Conservation (phyloP, 2,888 invertebrate genomes). For the Aspidiotus rigidus region DNA sequence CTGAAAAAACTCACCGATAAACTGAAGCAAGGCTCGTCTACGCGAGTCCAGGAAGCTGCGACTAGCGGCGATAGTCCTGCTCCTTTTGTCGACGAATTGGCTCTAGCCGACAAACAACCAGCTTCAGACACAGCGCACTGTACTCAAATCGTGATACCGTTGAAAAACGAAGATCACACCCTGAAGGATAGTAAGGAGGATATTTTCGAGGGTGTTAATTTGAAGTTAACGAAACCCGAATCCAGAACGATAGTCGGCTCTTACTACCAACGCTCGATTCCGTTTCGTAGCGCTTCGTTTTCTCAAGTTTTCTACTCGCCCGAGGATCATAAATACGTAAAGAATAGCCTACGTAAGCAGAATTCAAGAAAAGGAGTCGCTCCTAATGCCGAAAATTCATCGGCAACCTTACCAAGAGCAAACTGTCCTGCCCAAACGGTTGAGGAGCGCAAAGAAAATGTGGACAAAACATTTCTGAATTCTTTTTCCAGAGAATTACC, state of each 20-base stretch:
- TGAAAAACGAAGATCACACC: constrained; percentile 36
- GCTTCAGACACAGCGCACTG: constrained; percentile 43
- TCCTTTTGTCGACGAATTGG: neutral
- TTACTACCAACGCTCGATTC: constrained; percentile 57
- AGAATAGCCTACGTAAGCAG: constrained; percentile 38
- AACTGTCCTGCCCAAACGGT: constrained; percentile 7
- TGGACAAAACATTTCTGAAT: neutral
- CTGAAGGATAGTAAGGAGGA: constrained; percentile 38
- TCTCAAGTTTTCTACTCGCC: constrained; percentile 71
- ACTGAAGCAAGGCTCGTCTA: constrained; percentile 46
- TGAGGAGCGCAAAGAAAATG: constrained; percentile 1
- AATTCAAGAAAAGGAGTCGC: constrained; percentile 18
- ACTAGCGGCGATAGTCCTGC: neutral
- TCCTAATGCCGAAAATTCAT: constrained; percentile 6
- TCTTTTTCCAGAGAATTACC: neutral
- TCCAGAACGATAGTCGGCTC: constrained; percentile 54
- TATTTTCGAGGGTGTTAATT: constrained; percentile 45
- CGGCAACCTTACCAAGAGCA: constrained; percentile 18
- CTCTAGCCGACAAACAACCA: constrained; percentile 38
- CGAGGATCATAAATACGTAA: constrained; percentile 53
- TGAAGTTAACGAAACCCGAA: constrained; percentile 51
- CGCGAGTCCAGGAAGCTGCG: constrained; percentile 15
- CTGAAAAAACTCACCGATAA: constrained; percentile 68
- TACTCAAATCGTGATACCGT: constrained; percentile 16
- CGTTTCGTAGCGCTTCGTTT: constrained; percentile 75